These are phyloP conservation scores for Amphimedon queenslandica DNA, from an alignment of 37 sponge, comb jelly and placozoan genomes.

Conservation along the genomic window DNA sequence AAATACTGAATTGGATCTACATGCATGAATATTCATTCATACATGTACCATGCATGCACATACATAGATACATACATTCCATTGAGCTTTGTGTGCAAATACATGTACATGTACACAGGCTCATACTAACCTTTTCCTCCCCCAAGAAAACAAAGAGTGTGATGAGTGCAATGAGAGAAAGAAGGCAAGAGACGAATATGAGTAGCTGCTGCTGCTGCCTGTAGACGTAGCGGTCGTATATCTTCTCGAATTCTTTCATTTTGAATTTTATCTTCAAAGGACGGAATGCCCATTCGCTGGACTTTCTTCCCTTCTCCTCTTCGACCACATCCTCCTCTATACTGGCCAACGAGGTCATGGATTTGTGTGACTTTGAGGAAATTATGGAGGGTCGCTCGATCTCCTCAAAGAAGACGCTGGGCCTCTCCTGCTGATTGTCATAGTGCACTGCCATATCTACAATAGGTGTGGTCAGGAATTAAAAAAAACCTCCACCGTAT, in stretches of 20 bases:
- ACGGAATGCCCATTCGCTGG: slow-evolving; percentile 16
- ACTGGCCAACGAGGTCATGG: neutral
- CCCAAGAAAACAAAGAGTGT: slow-evolving; percentile 16
- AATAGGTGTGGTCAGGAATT: too few relatives aligned
- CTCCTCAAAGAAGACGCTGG: too few relatives aligned
- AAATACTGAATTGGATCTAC: too few relatives aligned
- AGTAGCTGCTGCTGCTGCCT: slow-evolving; percentile 26
- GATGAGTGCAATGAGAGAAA: slow-evolving; percentile 11
- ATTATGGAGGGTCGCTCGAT: too few relatives aligned
- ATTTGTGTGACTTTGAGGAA: neutral
- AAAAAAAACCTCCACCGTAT: too few relatives aligned
- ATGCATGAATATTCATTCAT: too few relatives aligned
- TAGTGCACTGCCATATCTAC: too few relatives aligned
- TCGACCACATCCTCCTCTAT: neutral
- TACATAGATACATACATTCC: too few relatives aligned
- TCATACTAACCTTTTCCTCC: slow-evolving; percentile 1
- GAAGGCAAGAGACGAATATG: slow-evolving; percentile 14
- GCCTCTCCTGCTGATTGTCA: too few relatives aligned
- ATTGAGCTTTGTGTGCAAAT: too few relatives aligned
- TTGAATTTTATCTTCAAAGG: slow-evolving; percentile 48
- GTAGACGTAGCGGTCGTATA: slow-evolving; percentile 35
- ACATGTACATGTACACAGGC: neutral
- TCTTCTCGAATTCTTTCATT: slow-evolving; percentile 41
- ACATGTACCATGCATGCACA: too few relatives aligned
- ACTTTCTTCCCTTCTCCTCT: neutral